Percentiles rank a stretch among this genome's conserved stretches.
These are phyloP conservation scores for Bombus waltoni DNA, from an alignment of 1,140 invertebrate species.

Conservation along the genomic window DNA sequence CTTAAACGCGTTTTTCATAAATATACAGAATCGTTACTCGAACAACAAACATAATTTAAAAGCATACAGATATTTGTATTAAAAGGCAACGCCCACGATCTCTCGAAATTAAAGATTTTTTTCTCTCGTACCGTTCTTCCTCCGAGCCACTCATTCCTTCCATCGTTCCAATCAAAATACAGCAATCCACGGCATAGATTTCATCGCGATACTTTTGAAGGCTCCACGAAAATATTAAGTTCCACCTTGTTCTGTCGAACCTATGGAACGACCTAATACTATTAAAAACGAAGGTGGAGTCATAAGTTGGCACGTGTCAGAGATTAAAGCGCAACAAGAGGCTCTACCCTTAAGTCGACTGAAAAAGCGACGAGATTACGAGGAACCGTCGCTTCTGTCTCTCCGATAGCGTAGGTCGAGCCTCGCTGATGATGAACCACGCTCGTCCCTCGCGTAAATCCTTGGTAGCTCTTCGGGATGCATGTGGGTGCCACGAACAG, in stretches of 20 bases:
- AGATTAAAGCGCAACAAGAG: conserved; percentile 48
- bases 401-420: conserved; percentile 60
- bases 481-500: conserved; percentile 10
- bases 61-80: too few relatives aligned
- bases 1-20: too few relatives aligned
- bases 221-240: too few relatives aligned
- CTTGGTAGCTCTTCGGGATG: conserved; percentile 15
- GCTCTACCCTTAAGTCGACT: conserved; percentile 34
- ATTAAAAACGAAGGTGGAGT: conserved; percentile 17
- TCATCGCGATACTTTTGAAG: too few relatives aligned
- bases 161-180: too few relatives aligned
- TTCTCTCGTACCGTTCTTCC: too few relatives aligned
- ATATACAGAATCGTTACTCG: too few relatives aligned
- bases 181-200: too few relatives aligned
- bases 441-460: conserved; percentile 59
- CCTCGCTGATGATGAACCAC: conserved; percentile 57
- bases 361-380: conserved; percentile 50
- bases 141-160: too few relatives aligned
- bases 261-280: not conserved
- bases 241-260: not conserved
- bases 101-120: too few relatives aligned
- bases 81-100: too few relatives aligned
- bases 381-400: conserved; percentile 26
- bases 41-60: too few relatives aligned
- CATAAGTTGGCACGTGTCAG: conserved; percentile 34